Base-by-base conservation (phyloP, 2,113 vertebrate genomes). In the Pitta sordida region DNA sequence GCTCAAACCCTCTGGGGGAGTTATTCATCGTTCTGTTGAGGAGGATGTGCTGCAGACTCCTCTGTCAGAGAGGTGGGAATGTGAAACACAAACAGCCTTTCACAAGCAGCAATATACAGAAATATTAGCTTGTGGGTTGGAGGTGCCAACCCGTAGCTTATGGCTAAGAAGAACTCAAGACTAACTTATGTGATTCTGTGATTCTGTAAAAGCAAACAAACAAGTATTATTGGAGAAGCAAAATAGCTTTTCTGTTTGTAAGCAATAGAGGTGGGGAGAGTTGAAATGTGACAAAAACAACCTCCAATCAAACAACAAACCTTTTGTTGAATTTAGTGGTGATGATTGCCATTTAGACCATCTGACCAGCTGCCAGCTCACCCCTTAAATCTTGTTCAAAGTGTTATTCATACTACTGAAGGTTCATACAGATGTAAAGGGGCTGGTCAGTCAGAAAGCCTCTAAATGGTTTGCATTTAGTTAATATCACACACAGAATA, bases 361-460 rank as follows among this genome's bases (percentile, higher is more conserved):
- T 80, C 90, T 94, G 90, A 92, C 69, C 62, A 80, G 74, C 69
- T 93, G 85, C 60, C 51, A 94, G 96, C 88, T 98, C 96, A 96
- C 83, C 87, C 97, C 94, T 89, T 97, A 98, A 98, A 98, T 97
- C 88, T 92, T 93, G 96, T 95, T 97, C 96, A 97, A 95, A 96
- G 21, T 97, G 94, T 97, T 96, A 74, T 24, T 94, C 88, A 88
- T 95, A 95, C 91, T 87, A 81, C 95, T 96, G 58, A 83, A 67
- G 67, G 32, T 49, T 52, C 18, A 37, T 49, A 46, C 80, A 96
- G 95, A 97, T 97, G 96, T 68, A 97, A 95, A 97, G 93, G 94
- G 95, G 97, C 74, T 59, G 71, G 43, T 63, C 13, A 34, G 77
- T 94, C 70, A 41, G 53, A 71, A 39, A 30, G 36, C 21, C 15